Conservation (phyloP, 2,888 invertebrate species). For the Diarsia mendica region DNA sequence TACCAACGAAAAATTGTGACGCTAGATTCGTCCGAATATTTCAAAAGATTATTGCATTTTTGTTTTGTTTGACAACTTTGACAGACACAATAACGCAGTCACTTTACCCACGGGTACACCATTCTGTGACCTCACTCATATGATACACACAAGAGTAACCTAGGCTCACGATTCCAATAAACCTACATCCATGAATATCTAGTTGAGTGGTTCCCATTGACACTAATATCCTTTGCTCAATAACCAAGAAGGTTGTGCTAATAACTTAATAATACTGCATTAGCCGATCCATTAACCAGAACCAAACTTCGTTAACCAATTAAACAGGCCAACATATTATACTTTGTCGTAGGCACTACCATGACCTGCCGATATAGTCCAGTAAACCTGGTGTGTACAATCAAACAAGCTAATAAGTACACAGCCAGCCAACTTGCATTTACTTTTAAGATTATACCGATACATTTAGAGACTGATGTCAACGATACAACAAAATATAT, state of each 20-base stretch:
- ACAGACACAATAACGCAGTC: not conserved
- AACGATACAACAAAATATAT: no score
- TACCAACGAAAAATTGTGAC: not conserved
- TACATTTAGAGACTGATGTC: no score
- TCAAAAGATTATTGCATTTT: not conserved
- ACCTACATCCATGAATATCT: not conserved
- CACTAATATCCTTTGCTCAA: not conserved
- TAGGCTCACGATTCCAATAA: not conserved
- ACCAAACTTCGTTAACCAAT: constrained; percentile 24
- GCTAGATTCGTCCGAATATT: not conserved
- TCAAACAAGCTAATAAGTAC: no score
- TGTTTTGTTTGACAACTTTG: not conserved
- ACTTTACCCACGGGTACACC: not conserved
- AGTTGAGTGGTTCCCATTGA: not conserved
- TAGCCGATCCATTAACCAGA: constrained; percentile 4
- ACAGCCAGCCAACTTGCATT: no score
- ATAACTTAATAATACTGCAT: constrained; percentile 17
- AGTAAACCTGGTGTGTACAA: constrained; percentile 4
- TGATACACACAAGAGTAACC: not conserved
- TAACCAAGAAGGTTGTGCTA: not conserved
- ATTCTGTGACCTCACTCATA: not conserved
- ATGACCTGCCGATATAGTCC: not conserved
- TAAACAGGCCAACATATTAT: not conserved
- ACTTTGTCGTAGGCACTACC: not conserved
- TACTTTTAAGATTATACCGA: no score